phyloP scores from a whole-genome alignment of 2,113 vertebrate genomes.

The Megaptera novaeangliae region DNA sequence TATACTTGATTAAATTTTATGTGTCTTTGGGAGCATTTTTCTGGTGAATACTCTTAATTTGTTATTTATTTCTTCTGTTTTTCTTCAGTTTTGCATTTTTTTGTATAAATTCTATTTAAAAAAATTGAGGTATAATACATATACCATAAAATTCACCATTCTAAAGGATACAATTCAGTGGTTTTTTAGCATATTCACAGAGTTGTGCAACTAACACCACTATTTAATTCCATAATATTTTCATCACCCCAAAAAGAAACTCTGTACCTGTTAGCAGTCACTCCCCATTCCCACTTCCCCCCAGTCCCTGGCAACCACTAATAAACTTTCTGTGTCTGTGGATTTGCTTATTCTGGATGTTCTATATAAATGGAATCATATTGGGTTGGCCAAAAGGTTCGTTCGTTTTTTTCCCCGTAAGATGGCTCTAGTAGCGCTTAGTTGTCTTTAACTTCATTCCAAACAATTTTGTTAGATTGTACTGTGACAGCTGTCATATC shows the following conservation, averaged over 20 bases:
- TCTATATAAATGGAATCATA: not conserved
- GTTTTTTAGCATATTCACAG: not conserved
- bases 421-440: too few relatives aligned
- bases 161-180: not conserved
- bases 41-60: not conserved
- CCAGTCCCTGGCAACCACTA: not conserved
- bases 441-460: too few relatives aligned
- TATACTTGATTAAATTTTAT: not conserved
- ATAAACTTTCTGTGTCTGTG: not conserved
- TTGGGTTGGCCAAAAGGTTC: too few relatives aligned
- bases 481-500: too few relatives aligned
- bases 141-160: not conserved
- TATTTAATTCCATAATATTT: not conserved
- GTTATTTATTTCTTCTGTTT: not conserved
- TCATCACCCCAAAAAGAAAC: not conserved
- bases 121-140: not conserved
- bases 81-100: not conserved
- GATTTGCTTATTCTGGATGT: not conserved
- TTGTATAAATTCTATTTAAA: not conserved
- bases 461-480: too few relatives aligned
- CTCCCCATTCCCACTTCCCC: not conserved
- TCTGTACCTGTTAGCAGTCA: not conserved
- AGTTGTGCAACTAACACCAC: not conserved
- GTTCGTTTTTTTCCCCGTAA: too few relatives aligned
- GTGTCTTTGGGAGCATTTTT: not conserved